Evolutionary conservation across 1,140 invertebrate species (phyloP).

Genomic region (Temnothorax nylanderi): DNA sequence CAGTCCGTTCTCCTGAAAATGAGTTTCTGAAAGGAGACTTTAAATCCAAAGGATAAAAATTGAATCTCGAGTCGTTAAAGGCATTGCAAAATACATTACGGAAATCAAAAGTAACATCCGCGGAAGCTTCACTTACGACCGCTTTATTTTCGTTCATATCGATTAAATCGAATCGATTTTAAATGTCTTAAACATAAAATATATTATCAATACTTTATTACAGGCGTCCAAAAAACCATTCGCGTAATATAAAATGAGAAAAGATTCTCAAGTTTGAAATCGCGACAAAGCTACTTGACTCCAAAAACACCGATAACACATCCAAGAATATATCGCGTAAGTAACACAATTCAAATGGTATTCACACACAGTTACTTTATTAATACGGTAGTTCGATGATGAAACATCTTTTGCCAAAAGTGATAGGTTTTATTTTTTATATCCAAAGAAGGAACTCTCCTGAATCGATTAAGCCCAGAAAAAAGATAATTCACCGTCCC

Average conservation of each 20-base stretch:
- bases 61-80: too few species aligned
- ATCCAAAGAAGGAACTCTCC: too few species aligned
- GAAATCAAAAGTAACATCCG: constrained; percentile 3
- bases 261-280: not conserved
- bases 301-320: not conserved
- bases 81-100: not conserved
- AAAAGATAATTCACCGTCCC: too few species aligned
- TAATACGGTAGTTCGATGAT: too few species aligned
- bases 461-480: too few species aligned
- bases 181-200: not conserved
- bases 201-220: not conserved
- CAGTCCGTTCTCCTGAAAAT: not conserved
- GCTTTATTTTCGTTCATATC: not conserved
- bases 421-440: too few species aligned
- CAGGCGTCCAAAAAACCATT: not conserved
- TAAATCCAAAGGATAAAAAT: not conserved
- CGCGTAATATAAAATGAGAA: not conserved
- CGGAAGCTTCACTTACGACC: not conserved
- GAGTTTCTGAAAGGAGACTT: not conserved
- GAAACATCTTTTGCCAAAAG: too few species aligned
- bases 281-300: not conserved
- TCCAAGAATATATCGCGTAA: not conserved
- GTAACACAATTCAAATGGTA: not conserved
- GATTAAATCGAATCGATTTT: not conserved
- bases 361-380: not conserved